phyloP scores from a whole-genome alignment of 2,113 vertebrate species.

The Micromys minutus region DNA sequence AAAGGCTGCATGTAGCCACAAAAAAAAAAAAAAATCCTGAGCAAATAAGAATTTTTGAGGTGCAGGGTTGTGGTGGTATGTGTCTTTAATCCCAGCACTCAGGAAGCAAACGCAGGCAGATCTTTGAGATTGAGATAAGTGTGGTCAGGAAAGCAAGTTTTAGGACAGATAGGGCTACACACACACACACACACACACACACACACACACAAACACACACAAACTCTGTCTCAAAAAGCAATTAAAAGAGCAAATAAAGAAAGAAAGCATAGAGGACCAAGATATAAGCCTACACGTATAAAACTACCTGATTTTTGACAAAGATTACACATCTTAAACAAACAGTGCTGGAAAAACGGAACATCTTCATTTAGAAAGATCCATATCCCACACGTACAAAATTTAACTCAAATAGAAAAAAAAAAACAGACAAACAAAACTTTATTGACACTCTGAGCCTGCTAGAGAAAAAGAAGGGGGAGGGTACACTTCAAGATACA shows the following conservation, averaged over 20 bases:
- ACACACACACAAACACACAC: too few relatives aligned
- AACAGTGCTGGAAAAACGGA: neutral
- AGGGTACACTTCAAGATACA: neutral
- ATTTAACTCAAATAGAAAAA: too few relatives aligned
- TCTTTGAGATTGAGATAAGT: too few relatives aligned
- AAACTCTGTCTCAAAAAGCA: too few relatives aligned
- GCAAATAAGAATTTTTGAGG: neutral
- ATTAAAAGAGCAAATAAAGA: too few relatives aligned
- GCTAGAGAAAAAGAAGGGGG: neutral
- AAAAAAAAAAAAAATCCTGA: neutral
- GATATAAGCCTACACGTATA: neutral
- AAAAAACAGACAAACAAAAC: neutral
- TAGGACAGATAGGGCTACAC: too few relatives aligned
- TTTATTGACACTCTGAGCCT: neutral
- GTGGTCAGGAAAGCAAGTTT: too few relatives aligned
- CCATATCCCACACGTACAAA: too few relatives aligned
- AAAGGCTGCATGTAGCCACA: neutral
- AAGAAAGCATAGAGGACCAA: neutral
- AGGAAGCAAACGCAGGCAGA: too few relatives aligned
- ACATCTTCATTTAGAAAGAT: too few relatives aligned
- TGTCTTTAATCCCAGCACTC: too few relatives aligned
- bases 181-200: too few relatives aligned
- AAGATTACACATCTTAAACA: neutral
- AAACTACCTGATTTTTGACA: neutral
- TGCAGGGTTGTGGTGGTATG: neutral